Evolutionary conservation across 2,797 vertebrate genomes (phyloP), one percentile per base, ranked within the genome.

Genomic region (Agapornis canus): DNA sequence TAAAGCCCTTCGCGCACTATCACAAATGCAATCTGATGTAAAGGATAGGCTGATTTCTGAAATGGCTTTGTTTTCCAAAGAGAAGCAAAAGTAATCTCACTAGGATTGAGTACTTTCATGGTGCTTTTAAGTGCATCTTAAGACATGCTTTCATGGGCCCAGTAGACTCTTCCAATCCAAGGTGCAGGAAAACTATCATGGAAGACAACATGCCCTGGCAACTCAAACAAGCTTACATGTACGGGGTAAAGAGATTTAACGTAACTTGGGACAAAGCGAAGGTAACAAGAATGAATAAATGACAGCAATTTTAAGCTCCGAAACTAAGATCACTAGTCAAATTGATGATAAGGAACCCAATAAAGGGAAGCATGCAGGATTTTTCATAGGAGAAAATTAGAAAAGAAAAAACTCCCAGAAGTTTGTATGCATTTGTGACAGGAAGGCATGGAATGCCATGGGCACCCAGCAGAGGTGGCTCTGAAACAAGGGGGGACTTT

Each of bases 311-410:
- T 26, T 29, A 11, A 83, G 51, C 25, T 60, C 48, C 56, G n/a
- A 82, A 37, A 27, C 56, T 27, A 31, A 92, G 61, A 47, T 25
- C 3, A 0, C 23, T 72, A 15, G 60, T 70, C n/a, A 81, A 9
- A 32, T 22, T 0, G 0, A 7, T 1, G 2, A 51, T 57, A 80
- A 56, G 11, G 19, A 77, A 47, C 5, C 11, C 13, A 2, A 20
- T 54, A 51, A 59, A 32, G 31, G 9, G 29, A 31, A 40, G 4
- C 6, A 11, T 25, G 12, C 2, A 20, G n/a, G 19, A 22, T 21
- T 71, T 82, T 77, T 60, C 14, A 11, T 49, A 22, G 18, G n/a
- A 76, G 29, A 91, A 83, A 86, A 66, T 39, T 63, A 18, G 48
- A 11, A 75, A 68, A 78, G 11, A 42, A 59, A 80, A 76, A 27